Conservation (phyloP, 2,113 vertebrate genomes). For the Phoenicopterus ruber region DNA sequence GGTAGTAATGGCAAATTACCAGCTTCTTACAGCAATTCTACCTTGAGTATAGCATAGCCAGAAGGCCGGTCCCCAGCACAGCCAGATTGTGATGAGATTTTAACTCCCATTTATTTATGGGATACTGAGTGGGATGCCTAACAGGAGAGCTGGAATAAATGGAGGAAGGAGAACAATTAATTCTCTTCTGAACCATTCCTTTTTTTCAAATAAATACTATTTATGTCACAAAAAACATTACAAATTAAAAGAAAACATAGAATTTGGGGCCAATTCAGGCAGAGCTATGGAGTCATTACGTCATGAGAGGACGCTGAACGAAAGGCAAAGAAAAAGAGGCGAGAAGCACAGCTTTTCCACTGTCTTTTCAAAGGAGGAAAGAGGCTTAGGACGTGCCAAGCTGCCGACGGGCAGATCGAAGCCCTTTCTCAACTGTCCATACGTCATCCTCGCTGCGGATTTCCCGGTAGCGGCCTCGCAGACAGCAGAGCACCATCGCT, state of each 20-base stretch:
- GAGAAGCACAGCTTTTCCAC: not conserved
- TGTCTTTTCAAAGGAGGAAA: not conserved
- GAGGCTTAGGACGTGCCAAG: fast-evolving
- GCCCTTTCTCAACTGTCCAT: not conserved
- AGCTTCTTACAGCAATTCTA: not conserved
- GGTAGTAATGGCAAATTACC: not conserved
- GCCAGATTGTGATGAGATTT: not conserved
- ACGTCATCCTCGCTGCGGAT: not conserved
- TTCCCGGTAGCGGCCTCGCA: not conserved
- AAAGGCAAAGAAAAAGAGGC: not conserved
- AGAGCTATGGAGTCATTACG: not conserved
- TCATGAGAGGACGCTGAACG: not conserved
- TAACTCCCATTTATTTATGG: not conserved
- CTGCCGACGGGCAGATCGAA: not conserved
- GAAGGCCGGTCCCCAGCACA: not conserved
- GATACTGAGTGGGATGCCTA: not conserved
- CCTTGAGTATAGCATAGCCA: not conserved
- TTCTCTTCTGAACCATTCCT: not conserved
- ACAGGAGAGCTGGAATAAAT: not conserved
- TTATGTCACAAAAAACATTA: not conserved
- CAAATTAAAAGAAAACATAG: not conserved
- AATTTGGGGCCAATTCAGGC: not conserved
- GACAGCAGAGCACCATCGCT: not conserved
- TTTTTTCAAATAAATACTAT: not conserved
- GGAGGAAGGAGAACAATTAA: not conserved